Conservation (phyloP, 2,113 vertebrate species). For the Aegotheles bennettii region DNA sequence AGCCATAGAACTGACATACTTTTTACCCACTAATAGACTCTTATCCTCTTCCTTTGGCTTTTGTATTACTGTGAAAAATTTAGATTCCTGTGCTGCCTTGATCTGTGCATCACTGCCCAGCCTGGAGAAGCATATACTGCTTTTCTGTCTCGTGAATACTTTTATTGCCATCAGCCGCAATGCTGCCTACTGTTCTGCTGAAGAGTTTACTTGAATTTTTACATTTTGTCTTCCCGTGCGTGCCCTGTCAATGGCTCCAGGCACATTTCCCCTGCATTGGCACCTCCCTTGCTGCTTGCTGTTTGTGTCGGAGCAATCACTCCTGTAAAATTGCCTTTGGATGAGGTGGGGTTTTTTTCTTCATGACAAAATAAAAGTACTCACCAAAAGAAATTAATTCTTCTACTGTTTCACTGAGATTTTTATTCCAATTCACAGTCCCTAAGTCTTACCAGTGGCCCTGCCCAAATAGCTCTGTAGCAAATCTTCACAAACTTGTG, state of each 20-base stretch:
- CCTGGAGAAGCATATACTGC: not conserved
- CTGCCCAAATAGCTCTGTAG: not conserved
- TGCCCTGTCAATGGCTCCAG: not conserved
- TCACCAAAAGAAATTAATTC: not conserved
- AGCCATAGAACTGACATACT: not conserved
- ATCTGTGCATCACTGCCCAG: not conserved
- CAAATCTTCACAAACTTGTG: not conserved
- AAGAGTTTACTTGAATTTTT: not conserved
- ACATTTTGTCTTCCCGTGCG: fast-evolving
- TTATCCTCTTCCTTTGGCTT: not conserved
- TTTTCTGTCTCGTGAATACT: not conserved
- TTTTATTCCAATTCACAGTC: not conserved
- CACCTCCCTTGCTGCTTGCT: not conserved
- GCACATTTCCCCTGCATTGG: not conserved
- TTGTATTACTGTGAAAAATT: not conserved
- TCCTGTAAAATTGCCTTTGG: not conserved
- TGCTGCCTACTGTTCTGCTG: not conserved
- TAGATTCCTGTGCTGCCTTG: not conserved
- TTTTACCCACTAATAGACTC: not conserved
- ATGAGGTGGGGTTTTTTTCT: fast-evolving
- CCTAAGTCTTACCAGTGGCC: not conserved
- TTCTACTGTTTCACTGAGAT: not conserved
- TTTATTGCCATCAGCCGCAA: not conserved
- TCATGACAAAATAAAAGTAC: not conserved
- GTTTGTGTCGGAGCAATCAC: not conserved